A percentile compares a stretch with the other conserved stretches of the same genome.
Conservation (phyloP, 2,113 vertebrate genomes). For the Rhizomys pruinosus region DNA sequence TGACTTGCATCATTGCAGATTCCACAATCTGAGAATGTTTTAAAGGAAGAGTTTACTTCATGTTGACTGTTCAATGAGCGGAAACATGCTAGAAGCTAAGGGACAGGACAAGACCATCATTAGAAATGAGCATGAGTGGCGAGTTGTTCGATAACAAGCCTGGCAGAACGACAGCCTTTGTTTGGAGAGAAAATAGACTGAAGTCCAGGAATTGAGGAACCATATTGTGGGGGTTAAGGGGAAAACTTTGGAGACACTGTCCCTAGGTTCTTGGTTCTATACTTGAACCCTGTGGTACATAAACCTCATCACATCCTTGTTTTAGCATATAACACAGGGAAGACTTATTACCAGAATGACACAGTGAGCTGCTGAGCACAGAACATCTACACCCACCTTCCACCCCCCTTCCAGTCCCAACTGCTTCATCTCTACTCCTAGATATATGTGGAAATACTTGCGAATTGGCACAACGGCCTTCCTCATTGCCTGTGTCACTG, state of each 20-base stretch:
- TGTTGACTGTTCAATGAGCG: not conserved
- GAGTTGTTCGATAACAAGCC: no score
- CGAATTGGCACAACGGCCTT: not conserved
- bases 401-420: not conserved
- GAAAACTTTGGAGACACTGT: not conserved
- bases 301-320: not conserved
- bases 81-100: not conserved
- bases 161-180: not conserved
- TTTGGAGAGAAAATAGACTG: not conserved
- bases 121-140: not conserved
- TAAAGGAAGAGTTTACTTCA: accelerated
- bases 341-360: not conserved
- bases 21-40: not conserved
- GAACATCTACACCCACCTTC: not conserved
- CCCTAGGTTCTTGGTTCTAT: not conserved
- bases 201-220: not conserved
- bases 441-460: not conserved
- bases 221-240: not conserved
- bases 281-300: not conserved
- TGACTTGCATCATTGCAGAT: not conserved
- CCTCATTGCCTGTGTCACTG: not conserved
- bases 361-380: not conserved
- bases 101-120: not conserved
- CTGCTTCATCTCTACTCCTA: not conserved
- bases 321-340: not conserved